phyloP scores from a whole-genome alignment of 2,113 vertebrate genomes.

The Anguilla rostrata region DNA sequence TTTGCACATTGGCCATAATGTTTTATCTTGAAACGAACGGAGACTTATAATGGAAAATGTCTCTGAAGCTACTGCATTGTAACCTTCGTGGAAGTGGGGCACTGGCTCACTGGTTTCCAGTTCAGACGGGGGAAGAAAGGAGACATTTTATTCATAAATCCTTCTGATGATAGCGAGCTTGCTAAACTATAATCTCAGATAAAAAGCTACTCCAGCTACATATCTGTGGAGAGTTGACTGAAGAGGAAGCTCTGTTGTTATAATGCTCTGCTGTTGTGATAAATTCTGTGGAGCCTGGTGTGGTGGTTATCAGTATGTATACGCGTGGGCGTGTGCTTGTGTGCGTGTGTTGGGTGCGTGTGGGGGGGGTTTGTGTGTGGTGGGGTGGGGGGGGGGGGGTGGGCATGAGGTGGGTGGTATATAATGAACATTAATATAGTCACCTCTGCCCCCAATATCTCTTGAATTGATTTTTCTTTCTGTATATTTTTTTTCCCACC shows the following conservation, averaged over 20 bases:
- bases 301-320: constrained; percentile 22
- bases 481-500: neutral
- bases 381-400: neutral
- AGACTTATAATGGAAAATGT: neutral
- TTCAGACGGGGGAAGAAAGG: neutral
- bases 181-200: neutral
- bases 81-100: neutral
- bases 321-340: constrained; percentile 8
- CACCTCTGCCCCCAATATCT: constrained; percentile 3
- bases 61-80: neutral
- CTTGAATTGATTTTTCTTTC: neutral
- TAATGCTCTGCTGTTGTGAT: neutral
- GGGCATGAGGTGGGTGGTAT: neutral
- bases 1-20: neutral
- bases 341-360: neutral
- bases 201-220: neutral
- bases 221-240: neutral
- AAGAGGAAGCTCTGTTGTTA: neutral
- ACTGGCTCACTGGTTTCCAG: neutral
- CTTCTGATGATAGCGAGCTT: neutral
- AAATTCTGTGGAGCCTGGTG: constrained; percentile 1
- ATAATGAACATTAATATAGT: neutral
- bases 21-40: neutral
- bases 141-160: neutral
- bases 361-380: constrained; percentile 26